A percentile compares a stretch with the other conserved stretches of the same genome.
Conservation (phyloP, 2,113 vertebrate genomes). For the Oceanodroma tethys region DNA sequence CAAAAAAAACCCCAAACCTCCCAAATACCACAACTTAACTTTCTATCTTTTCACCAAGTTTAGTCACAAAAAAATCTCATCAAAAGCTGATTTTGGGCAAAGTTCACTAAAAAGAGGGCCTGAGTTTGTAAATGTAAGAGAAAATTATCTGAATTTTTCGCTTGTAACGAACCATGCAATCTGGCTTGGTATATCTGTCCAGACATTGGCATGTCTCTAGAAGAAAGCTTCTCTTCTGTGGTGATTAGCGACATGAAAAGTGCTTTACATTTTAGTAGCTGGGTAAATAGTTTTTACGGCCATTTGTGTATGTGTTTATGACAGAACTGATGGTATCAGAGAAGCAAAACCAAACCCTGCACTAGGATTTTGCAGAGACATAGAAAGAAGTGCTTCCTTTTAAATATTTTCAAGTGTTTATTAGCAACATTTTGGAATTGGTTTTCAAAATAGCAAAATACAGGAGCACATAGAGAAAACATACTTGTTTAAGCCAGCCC, state of each 20-base stretch:
- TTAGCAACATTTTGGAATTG: not conserved
- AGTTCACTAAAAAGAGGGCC: not conserved
- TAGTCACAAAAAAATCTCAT: not conserved
- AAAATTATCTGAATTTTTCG: not conserved
- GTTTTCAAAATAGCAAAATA: not conserved
- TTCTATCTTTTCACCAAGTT: not conserved
- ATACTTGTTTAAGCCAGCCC: not conserved
- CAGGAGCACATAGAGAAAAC: not conserved
- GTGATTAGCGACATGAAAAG: not conserved
- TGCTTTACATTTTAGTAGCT: not conserved
- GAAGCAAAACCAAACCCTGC: not conserved
- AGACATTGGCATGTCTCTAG: not conserved
- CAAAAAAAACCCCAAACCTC: accelerated
- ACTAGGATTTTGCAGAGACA: not conserved
- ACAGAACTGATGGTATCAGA: not conserved
- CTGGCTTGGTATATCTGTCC: not conserved
- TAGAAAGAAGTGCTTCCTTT: not conserved
- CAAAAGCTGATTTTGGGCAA: not conserved
- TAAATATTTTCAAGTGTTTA: not conserved
- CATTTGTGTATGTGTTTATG: not conserved
- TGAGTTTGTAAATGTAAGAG: not conserved
- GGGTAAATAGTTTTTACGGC: not conserved
- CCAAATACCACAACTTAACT: not conserved
- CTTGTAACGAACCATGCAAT: not conserved
- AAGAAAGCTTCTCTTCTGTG: not conserved